A percentile compares a stretch with the other conserved stretches of the same genome.
Conservation (phyloP, 2,113 vertebrate species). For the Dendrocopos noguchii region DNA sequence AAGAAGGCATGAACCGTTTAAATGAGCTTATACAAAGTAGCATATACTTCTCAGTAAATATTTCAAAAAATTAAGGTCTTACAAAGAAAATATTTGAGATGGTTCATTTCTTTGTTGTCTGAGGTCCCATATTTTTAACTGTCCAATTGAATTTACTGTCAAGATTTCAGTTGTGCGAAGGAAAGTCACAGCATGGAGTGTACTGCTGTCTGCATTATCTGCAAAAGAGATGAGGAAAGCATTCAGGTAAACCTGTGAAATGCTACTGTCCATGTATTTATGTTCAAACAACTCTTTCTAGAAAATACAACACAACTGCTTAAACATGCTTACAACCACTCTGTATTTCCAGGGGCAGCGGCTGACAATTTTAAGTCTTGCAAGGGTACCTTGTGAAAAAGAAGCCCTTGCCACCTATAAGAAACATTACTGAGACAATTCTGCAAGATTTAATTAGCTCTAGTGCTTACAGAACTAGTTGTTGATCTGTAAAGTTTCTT, state of each 20-base stretch:
- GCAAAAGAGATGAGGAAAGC: slow-evolving; percentile 10
- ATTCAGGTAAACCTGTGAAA: neutral
- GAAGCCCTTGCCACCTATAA: neutral
- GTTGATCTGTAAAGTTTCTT: neutral
- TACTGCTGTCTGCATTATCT: slow-evolving; percentile 98
- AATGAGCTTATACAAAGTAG: neutral
- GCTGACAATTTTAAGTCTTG: neutral
- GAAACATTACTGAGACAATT: neutral
- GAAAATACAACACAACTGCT: neutral
- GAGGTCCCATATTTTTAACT: slow-evolving; percentile 96
- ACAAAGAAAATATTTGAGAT: slow-evolving; percentile 93
- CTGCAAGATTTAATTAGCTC: neutral
- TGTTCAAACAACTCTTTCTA: neutral
- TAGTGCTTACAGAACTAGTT: neutral
- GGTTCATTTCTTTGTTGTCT: slow-evolving; percentile 91
- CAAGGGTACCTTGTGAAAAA: neutral
- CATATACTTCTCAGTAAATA: neutral
- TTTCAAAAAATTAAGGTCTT: slow-evolving; percentile 59
- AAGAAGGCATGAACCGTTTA: neutral
- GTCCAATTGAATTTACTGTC: slow-evolving; percentile 97
- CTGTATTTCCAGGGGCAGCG: neutral
- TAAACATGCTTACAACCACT: neutral
- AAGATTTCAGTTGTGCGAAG: slow-evolving; percentile 92
- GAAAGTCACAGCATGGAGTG: slow-evolving; percentile 92
- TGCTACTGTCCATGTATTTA: neutral